Conservation (phyloP, 2,113 vertebrate genomes). For the Esox niger region DNA sequence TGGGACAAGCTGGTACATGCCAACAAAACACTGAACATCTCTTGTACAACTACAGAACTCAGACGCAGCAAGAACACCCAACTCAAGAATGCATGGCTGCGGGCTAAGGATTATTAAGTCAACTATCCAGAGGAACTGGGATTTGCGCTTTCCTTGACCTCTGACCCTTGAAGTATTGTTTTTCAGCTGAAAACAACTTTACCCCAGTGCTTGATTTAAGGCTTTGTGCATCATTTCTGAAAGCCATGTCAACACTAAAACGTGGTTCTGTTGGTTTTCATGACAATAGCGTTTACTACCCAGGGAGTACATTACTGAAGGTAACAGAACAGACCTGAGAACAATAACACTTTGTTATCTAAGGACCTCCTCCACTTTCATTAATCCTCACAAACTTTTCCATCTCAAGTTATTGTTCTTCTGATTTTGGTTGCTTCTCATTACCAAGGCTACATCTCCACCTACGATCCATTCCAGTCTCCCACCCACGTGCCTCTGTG, state of each 20-base stretch:
- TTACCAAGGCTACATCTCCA: neutral
- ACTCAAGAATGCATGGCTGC: constrained; percentile 39
- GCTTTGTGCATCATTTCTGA: neutral
- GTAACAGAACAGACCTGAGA: constrained; percentile 32
- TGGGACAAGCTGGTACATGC: constrained; percentile 29
- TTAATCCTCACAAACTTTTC: constrained; percentile 24
- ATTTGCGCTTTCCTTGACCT: constrained; percentile 43
- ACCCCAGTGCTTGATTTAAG: neutral
- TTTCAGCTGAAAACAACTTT: neutral
- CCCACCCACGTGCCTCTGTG: neutral
- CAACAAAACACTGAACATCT: constrained; percentile 11
- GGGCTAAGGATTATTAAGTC: constrained; percentile 34
- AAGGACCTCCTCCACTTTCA: neutral
- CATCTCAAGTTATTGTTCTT: neutral
- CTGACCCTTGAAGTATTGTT: neutral
- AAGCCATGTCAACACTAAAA: neutral
- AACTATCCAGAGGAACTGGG: constrained; percentile 40
- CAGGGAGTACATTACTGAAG: constrained; percentile 41
- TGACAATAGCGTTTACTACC: constrained; percentile 17
- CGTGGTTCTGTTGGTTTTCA: too few species aligned
- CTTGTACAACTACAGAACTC: constrained; percentile 10
- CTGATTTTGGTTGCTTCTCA: neutral
- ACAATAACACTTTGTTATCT: constrained; percentile 53
- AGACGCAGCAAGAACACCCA: constrained; percentile 2
- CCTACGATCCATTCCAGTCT: neutral